These are phyloP conservation scores for Apamea epomidion DNA, from an alignment of 2,888 invertebrate species.

Conservation along the genomic window DNA sequence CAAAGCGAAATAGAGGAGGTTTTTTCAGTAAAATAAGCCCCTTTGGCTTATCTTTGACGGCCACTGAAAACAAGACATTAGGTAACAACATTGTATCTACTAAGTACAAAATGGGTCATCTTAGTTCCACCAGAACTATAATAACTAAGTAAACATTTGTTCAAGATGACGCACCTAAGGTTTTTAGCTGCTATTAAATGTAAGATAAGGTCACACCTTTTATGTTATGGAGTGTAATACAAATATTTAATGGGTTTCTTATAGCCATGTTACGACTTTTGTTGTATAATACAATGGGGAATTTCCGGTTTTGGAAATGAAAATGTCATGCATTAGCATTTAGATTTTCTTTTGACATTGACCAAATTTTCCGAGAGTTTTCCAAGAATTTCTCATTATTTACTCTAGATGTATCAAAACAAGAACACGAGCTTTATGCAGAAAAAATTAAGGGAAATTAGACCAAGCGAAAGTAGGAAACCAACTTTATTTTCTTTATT, in stretches of 20 bases:
- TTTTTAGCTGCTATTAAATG: conserved; percentile 44
- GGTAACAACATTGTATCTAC: not conserved
- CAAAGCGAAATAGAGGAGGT: not conserved
- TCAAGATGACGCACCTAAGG: conserved; percentile 39
- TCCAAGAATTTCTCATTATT: conserved; percentile 2
- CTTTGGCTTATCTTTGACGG: not conserved
- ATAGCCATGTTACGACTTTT: conserved; percentile 39
- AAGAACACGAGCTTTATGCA: not conserved
- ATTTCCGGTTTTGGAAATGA: not conserved
- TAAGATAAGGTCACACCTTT: conserved; percentile 50
- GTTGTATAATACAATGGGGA: not conserved
- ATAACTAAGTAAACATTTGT: conserved; percentile 29
- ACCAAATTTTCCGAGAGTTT: not conserved
- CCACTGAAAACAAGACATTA: not conserved
- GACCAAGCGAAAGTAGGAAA: not conserved
- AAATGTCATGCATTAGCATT: conserved; percentile 9
- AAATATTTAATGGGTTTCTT: conserved; percentile 45
- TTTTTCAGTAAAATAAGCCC: not conserved
- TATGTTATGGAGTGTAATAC: conserved; percentile 25
- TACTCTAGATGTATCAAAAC: not conserved
- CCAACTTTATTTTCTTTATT: not conserved
- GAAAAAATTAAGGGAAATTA: too few species aligned
- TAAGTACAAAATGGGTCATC: conserved; percentile 13
- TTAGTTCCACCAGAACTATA: conserved; percentile 3
- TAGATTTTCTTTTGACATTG: not conserved